Percentiles rank a stretch among this genome's conserved stretches.
These are phyloP conservation scores for Muschampia plurimacula DNA, from an alignment of 2,888 invertebrate species.

Conservation along the genomic window DNA sequence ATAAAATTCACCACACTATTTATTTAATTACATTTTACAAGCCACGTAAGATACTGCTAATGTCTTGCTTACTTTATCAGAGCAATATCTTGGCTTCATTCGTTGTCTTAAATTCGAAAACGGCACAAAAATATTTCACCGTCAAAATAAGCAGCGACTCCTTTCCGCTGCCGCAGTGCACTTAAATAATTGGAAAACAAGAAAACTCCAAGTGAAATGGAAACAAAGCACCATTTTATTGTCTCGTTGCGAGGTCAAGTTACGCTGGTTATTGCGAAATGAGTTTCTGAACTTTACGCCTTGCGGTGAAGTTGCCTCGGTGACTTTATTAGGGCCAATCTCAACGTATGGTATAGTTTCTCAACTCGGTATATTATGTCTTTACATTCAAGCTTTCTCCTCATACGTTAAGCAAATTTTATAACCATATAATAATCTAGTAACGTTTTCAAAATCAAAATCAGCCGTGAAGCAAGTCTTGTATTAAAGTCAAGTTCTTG, in stretches of 20 bases:
- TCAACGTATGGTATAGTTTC: conserved; percentile 27
- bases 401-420: not conserved
- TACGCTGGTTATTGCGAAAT: conserved; percentile 16
- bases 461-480: too few relatives aligned
- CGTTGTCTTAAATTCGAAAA: conserved; percentile 15
- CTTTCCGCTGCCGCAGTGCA: conserved; percentile 35
- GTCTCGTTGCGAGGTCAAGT: conserved; percentile 28
- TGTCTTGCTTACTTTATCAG: conserved; percentile 13
- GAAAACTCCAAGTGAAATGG: conserved; percentile 29
- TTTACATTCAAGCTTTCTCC: not conserved
- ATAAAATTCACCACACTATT: too few relatives aligned
- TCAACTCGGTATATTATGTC: conserved; percentile 5
- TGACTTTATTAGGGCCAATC: conserved; percentile 33
- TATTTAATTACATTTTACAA: not conserved
- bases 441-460: not conserved
- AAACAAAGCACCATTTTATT: conserved; percentile 37
- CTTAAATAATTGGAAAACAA: conserved; percentile 40
- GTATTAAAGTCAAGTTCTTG: too few relatives aligned
- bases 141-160: conserved; percentile 13
- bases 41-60: not conserved
- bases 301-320: conserved; percentile 19
- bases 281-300: conserved; percentile 31
- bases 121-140: conserved; percentile 21
- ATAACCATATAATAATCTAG: not conserved
- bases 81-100: conserved; percentile 5